Percentiles rank a stretch among this genome's conserved stretches.
phyloP scores from a whole-genome alignment of 2,113 vertebrate species.

The Poeciliopsis retropinna region DNA sequence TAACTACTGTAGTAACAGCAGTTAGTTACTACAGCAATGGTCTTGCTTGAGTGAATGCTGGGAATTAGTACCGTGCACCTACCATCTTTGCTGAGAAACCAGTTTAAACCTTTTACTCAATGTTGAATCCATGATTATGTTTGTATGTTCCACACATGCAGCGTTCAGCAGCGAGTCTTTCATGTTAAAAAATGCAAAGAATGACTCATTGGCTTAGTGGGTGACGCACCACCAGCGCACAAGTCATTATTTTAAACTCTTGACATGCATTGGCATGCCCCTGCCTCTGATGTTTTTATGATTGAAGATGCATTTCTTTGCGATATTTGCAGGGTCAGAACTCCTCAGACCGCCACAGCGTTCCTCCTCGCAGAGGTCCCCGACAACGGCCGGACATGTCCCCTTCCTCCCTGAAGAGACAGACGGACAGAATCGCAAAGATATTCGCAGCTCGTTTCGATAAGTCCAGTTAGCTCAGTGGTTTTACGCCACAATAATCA shows the following conservation, averaged over 20 bases:
- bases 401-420: slow-evolving; percentile 67
- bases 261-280: not conserved
- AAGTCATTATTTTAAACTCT: not conserved
- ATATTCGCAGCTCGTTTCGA: slow-evolving; percentile 88
- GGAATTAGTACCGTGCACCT: not conserved
- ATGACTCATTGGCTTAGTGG: slow-evolving; percentile 3
- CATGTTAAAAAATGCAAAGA: not conserved
- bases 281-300: not conserved
- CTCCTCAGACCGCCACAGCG: not conserved
- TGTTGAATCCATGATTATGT: not conserved
- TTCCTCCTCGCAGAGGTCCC: slow-evolving; percentile 45
- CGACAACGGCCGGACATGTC: slow-evolving; percentile 70
- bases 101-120: not conserved
- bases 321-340: slow-evolving; percentile 49
- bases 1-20: too few species aligned
- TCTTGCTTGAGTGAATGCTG: not conserved
- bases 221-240: not conserved
- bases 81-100: not conserved
- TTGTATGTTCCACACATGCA: not conserved
- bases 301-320: not conserved
- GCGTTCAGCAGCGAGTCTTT: not conserved
- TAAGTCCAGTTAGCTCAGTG: slow-evolving; percentile 56
- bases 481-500: slow-evolving; percentile 21
- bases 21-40: not conserved
- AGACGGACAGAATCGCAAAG: slow-evolving; percentile 86